Conservation (phyloP, 37 sponge, comb jelly and placozoan species). For the Chondrosia reniformis region DNA sequence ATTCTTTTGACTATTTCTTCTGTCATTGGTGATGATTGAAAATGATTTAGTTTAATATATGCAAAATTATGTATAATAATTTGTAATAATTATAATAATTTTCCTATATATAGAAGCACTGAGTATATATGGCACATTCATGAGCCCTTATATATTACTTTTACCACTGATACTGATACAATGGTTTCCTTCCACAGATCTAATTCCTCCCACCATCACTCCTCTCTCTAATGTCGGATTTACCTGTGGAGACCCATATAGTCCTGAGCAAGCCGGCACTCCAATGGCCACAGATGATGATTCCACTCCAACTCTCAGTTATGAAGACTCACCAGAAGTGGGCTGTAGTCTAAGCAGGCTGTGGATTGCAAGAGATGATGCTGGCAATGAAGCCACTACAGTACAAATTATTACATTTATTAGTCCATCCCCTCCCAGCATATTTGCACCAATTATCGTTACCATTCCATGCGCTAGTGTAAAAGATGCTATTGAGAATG, state of each 20-base stretch:
- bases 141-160: too few relatives aligned
- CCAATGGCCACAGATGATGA: conserved; percentile 20
- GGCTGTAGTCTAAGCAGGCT: conserved; percentile 13
- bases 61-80: too few relatives aligned
- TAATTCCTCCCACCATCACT: neutral
- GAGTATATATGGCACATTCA: too few relatives aligned
- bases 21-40: too few relatives aligned
- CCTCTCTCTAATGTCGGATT: neutral
- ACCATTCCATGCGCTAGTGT: conserved; percentile 18
- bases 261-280: conserved; percentile 15
- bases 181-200: conserved; percentile 20
- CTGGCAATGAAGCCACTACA: conserved; percentile 22
- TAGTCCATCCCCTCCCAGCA: neutral
- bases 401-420: conserved; percentile 14
- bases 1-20: too few relatives aligned
- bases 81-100: too few relatives aligned
- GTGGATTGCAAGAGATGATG: conserved; percentile 35
- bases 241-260: neutral
- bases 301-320: neutral
- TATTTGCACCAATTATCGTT: neutral
- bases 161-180: too few relatives aligned
- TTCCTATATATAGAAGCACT: too few relatives aligned
- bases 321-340: neutral
- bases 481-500: neutral
- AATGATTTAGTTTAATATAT: too few relatives aligned